Evolutionary conservation across 2,888 invertebrate genomes (phyloP).

Genomic region (Drosophila atripex): DNA sequence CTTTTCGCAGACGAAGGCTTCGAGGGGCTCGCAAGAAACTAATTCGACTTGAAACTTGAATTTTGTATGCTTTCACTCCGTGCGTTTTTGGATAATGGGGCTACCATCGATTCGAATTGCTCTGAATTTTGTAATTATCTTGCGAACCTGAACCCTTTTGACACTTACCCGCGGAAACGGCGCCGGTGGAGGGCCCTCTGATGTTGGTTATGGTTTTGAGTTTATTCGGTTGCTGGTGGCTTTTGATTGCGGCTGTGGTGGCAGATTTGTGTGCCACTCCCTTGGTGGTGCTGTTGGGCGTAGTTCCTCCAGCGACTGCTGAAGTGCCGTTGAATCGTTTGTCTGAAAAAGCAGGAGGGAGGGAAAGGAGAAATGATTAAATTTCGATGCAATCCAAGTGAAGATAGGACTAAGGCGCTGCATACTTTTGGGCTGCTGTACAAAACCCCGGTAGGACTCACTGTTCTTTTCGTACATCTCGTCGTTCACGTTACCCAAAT

Average conservation of each 20-base stretch:
- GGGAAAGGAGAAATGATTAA: not conserved
- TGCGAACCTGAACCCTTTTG: not conserved
- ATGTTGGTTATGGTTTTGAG: slow-evolving; percentile 28
- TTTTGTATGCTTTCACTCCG: slow-evolving; percentile 61
- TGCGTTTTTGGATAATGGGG: slow-evolving; percentile 27
- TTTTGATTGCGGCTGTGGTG: slow-evolving; percentile 16
- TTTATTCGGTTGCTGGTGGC: slow-evolving; percentile 33
- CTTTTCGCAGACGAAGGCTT: slow-evolving; percentile 34
- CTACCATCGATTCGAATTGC: slow-evolving; percentile 38
- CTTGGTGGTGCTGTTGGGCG: slow-evolving; percentile 19
- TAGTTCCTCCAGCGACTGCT: slow-evolving; percentile 9
- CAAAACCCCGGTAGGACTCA: slow-evolving; percentile 3
- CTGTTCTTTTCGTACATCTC: not conserved
- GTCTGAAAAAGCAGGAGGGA: slow-evolving; percentile 41
- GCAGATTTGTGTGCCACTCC: slow-evolving; percentile 26
- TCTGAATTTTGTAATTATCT: slow-evolving; percentile 11
- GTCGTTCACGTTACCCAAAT: not conserved
- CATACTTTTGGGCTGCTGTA: slow-evolving; percentile 47
- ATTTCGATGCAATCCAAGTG: not conserved
- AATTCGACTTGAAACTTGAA: slow-evolving; percentile 50
- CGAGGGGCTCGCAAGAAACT: slow-evolving; percentile 37
- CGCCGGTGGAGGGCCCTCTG: slow-evolving; percentile 39
- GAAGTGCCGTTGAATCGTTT: slow-evolving; percentile 53
- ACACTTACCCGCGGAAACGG: slow-evolving; percentile 63
- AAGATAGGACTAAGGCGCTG: slow-evolving; percentile 1